These are phyloP conservation scores for Porites rus DNA, from an alignment of 92 coral and sea anemone species.

Conservation along the genomic window DNA sequence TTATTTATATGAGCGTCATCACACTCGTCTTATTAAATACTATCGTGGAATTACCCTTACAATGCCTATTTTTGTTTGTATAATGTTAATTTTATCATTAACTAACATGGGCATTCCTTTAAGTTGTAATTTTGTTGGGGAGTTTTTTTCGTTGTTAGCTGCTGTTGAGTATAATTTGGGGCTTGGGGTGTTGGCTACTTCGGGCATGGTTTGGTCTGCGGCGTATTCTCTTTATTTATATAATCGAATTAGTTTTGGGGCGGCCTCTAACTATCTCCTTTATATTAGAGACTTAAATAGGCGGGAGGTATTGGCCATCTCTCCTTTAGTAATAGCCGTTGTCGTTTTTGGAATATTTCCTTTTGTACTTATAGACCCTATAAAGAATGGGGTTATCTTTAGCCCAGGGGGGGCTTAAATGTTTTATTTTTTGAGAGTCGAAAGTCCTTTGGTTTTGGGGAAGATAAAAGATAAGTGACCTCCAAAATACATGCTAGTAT, in stretches of 20 bases:
- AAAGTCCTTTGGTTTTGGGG: slow-evolving; percentile 90
- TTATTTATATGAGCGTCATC: slow-evolving; percentile 84
- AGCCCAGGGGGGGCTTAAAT: slow-evolving; percentile 82
- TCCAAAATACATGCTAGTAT: slow-evolving; percentile 86
- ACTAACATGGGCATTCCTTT: slow-evolving; percentile 85
- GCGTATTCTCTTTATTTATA: slow-evolving; percentile 84
- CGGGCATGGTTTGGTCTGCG: slow-evolving; percentile 80
- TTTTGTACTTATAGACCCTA: slow-evolving; percentile 73
- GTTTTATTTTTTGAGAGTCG: slow-evolving; percentile 12
- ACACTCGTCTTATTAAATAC: slow-evolving; percentile 82
- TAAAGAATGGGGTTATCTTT: slow-evolving; percentile 79
- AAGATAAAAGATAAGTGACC: slow-evolving; percentile 73
- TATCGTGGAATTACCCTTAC: slow-evolving; percentile 80
- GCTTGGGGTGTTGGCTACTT: slow-evolving; percentile 74
- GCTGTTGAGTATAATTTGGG: slow-evolving; percentile 71
- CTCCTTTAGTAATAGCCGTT: slow-evolving; percentile 69
- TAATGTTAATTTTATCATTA: slow-evolving; percentile 75
- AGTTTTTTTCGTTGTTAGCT: slow-evolving; percentile 82
- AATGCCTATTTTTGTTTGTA: slow-evolving; percentile 82
- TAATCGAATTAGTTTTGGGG: slow-evolving; percentile 85
- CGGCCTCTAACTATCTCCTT: slow-evolving; percentile 69
- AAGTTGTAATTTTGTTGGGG: slow-evolving; percentile 89
- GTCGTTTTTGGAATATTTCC: slow-evolving; percentile 67
- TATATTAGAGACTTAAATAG: slow-evolving; percentile 83
- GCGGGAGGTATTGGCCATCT: slow-evolving; percentile 71